Percentiles rank a stretch among this genome's conserved stretches.
Evolutionary conservation across 2,888 invertebrate genomes (phyloP).

Genomic region (Tinea trinotella): DNA sequence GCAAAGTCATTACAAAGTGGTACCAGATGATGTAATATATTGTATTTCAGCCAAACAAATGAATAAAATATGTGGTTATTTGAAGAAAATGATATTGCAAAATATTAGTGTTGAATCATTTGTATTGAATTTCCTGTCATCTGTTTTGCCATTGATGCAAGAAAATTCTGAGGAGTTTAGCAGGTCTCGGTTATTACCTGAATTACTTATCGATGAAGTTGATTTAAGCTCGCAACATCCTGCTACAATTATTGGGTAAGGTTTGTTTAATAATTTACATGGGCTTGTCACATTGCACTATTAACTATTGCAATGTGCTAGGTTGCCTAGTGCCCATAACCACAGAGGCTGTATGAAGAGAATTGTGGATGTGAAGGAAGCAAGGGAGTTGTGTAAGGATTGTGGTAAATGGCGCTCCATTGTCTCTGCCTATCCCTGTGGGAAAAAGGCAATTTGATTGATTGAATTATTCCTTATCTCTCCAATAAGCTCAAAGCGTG

Average conservation of each 20-base stretch:
- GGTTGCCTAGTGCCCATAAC: too few species aligned
- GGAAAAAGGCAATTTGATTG: too few species aligned
- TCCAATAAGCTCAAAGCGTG: too few species aligned
- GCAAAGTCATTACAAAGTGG: constrained; percentile 64
- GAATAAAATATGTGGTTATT: constrained; percentile 43
- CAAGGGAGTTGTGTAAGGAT: too few species aligned
- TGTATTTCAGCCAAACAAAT: constrained; percentile 54
- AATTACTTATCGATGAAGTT: constrained; percentile 73
- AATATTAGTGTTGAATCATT: constrained; percentile 73
- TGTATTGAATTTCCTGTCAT: constrained; percentile 68
- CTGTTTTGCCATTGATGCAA: constrained; percentile 63
- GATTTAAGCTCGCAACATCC: constrained; percentile 70
- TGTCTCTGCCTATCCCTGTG: too few species aligned
- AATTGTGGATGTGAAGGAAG: too few species aligned
- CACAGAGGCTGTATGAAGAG: too few species aligned
- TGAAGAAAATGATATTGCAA: constrained; percentile 68
- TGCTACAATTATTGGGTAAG: constrained; percentile 72
- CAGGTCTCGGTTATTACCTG: constrained; percentile 67
- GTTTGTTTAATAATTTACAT: too few species aligned
- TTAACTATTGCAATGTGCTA: neutral
- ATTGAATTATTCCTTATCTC: too few species aligned
- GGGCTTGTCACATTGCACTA: neutral
- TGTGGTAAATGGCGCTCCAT: too few species aligned
- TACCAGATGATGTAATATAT: constrained; percentile 66
- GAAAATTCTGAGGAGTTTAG: constrained; percentile 55